These are phyloP conservation scores for Sebastes matsubarae DNA, from an alignment of 2,797 vertebrate genomes.

Conservation along the genomic window DNA sequence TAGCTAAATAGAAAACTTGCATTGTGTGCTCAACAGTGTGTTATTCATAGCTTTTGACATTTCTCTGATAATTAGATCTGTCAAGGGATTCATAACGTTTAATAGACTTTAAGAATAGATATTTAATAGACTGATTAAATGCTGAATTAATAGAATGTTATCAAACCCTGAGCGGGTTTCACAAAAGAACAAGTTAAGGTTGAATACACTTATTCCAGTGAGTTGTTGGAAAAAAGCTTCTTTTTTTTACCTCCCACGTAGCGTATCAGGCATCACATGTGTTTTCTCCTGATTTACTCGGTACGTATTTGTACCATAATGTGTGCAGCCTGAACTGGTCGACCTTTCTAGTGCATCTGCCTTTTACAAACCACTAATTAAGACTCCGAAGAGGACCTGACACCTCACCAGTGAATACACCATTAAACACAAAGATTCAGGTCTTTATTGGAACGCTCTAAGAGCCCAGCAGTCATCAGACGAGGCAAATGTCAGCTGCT, in stretches of 20 bases:
- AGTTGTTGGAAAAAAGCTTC: not conserved
- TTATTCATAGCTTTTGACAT: not conserved
- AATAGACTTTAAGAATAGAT: too few relatives aligned
- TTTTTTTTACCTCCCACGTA: not conserved
- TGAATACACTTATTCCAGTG: not conserved
- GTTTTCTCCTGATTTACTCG: not conserved
- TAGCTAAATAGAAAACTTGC: not conserved
- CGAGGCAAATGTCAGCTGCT: not conserved
- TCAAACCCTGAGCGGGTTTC: not conserved
- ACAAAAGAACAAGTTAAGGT: not conserved
- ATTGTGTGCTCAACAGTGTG: not conserved
- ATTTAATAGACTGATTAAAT: not conserved
- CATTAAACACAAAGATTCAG: not conserved
- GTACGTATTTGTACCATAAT: not conserved
- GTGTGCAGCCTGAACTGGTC: not conserved
- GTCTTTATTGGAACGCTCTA: not conserved
- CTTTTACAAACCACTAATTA: constrained; percentile 11
- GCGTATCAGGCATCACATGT: not conserved
- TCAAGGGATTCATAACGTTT: not conserved
- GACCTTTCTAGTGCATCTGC: not conserved
- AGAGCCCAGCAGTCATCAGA: not conserved
- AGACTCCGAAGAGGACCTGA: not conserved
- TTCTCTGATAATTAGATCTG: not conserved
- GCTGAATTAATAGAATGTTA: not conserved
- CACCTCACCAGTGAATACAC: not conserved